Evolutionary conservation across 2,888 invertebrate species (phyloP), one percentile per base, ranked within the genome.

Genomic region (Pseudococcus longispinus): DNA sequence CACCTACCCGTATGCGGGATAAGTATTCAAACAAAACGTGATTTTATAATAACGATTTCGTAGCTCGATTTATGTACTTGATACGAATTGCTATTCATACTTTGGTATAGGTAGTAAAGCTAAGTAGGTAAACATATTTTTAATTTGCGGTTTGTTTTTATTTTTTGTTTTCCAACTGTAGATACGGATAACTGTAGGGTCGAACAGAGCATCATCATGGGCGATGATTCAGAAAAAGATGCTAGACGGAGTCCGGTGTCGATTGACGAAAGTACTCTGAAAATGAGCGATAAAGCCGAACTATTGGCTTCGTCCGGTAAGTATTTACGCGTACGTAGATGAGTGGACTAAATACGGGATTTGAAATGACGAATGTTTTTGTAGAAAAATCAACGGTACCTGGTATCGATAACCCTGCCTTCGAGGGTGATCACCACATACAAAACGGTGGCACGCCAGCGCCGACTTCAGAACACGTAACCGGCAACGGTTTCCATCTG

Each of bases 391-490:
- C 77, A 80, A 80, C 77, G 32, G 42, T 37, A n/a, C 77, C 77
- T 37, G 89, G 89, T 20, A 88, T 89, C 18, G 89, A 89, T 86
- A 89, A 89, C 87, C 89, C 89, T 20, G 89, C 88, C 42, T 89
- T 89, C 88, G 89, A 89, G 85, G 88, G 87, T 80, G 89, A 89
- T 87, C 88, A 70, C 77, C 26, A 74, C 15, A 15, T 37, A 37
- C 26, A 26, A 65, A 44, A 74, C 46, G 74, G 74, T 20, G 84
- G 80, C 18, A 51, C 60, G 20, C 55, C 55, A 55, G n/a, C 55
- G n/a, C 60, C 60, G 9, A 29, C 60, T 51, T 18, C 42, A 20
- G 32, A 44, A 11, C 80, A 84, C 60, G 83, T 44, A 23, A n/a
- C 9, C 2, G 74, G 55, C 77, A 55, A 46, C 60, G 84, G 51